Conservation (phyloP, 2,113 vertebrate species). For the Poecile atricapillus region DNA sequence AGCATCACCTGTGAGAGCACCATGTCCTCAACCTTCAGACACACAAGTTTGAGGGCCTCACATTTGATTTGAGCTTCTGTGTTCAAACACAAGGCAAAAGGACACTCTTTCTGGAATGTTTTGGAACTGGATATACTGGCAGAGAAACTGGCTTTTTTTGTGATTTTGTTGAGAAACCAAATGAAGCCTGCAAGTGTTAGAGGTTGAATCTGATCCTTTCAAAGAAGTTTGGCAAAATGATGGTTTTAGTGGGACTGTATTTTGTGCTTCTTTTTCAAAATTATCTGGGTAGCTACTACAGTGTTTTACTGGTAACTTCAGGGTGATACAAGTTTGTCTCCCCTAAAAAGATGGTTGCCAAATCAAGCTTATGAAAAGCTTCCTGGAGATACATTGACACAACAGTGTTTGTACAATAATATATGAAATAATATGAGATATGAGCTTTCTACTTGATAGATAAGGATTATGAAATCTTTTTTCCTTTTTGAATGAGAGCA, state of each 20-base stretch:
- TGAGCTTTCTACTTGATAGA: neutral
- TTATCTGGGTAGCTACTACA: neutral
- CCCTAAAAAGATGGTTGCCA: neutral
- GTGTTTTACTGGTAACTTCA: neutral
- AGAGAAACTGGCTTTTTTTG: neutral
- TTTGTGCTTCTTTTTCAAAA: neutral
- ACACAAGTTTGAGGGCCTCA: neutral
- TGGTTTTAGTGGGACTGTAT: neutral
- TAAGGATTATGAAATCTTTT: neutral
- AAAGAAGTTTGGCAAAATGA: neutral
- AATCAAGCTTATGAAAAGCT: neutral
- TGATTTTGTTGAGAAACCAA: neutral
- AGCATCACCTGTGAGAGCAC: neutral
- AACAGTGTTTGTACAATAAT: neutral
- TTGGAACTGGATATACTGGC: neutral
- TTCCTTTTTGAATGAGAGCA: neutral
- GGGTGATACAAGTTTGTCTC: neutral
- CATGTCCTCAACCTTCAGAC: neutral
- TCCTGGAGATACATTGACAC: neutral
- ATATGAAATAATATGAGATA: neutral
- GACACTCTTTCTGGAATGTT: neutral
- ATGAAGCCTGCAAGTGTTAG: neutral
- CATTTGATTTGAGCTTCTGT: neutral
- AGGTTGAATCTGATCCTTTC: neutral
- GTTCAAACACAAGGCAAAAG: neutral